Evolutionary conservation across 2,797 vertebrate species (phyloP), one percentile per base, ranked within the genome.

Genomic region (Sebastes kiyomatsui): DNA sequence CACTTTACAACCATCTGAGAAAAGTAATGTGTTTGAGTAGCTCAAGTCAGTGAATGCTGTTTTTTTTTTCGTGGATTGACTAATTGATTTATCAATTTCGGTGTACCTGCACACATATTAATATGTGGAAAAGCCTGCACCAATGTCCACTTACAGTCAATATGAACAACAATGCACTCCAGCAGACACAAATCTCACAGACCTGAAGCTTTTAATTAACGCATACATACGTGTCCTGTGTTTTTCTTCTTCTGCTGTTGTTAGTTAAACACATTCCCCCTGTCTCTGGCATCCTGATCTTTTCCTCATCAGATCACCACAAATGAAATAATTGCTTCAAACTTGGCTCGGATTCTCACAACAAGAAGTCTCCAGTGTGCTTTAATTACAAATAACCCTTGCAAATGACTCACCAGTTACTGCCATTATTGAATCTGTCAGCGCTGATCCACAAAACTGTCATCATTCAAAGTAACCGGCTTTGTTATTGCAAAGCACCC

Each of bases 391-490:
- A 83, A 86, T 81, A 83, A 80, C 58, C 65, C 76, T 86, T 82
- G 84, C 87, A 85, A 90, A 91, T 90, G 89, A 87, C 77, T 92
- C 84, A 93, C 81, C 82, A 83, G 87, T 91, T 91, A 81, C 77
- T 77, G 81, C 80, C 85, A 94, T 93, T 93, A 93, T 89, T 93
- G 86, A 88, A 86, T 89, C 90, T 91, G 90, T 92, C 90, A 88
- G 83, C 30, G 67, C 58, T 6, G 82, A 83, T 93, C 72, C 87
- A 81, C 87, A 87, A 73, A 92, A 85, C 85, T 91, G 88, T 92
- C 90, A 89, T 90, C 87, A 71, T 80, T 87, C 79, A 87, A 80
- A 90, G 80, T 71, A 86, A 80, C 56, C 28, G 22, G 67, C 83
- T 87, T 90, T 88, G 82, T 91, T 90, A 81, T 87, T 81, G 68